Conservation (phyloP, 2,888 invertebrate species). For the Conops quadrifasciatus region DNA sequence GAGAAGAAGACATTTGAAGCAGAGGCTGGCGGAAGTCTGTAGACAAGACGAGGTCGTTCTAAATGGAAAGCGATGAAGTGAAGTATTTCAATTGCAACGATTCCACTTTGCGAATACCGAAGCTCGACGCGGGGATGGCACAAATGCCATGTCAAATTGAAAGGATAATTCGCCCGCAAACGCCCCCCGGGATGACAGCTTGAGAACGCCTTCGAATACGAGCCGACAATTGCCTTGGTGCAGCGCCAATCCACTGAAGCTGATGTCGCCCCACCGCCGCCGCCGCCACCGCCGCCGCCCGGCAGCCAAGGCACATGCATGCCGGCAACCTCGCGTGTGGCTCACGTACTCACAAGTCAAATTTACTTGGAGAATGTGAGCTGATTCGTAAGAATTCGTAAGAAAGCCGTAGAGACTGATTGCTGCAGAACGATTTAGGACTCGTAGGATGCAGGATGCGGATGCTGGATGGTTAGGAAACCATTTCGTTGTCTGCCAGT, state of each 20-base stretch:
- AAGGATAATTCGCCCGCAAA: conserved; percentile 65
- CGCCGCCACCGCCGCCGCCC: neutral
- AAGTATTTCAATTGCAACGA: conserved; percentile 30
- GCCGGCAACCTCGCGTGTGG: conserved; percentile 36
- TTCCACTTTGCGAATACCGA: neutral
- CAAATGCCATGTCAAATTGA: conserved; percentile 64
- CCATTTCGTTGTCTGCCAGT: neutral
- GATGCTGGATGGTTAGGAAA: neutral
- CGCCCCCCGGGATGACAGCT: conserved; percentile 55
- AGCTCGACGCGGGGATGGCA: conserved; percentile 41
- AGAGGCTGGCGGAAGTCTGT: neutral
- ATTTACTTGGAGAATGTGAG: conserved; percentile 49
- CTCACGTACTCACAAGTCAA: conserved; percentile 61
- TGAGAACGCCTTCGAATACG: conserved; percentile 58
- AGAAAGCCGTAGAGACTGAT: conserved; percentile 27
- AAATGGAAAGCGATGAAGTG: neutral
- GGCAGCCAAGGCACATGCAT: neutral
- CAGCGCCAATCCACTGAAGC: conserved; percentile 40
- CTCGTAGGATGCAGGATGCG: neutral
- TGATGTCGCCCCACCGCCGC: neutral
- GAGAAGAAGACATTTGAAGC: neutral
- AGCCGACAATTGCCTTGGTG: conserved; percentile 61
- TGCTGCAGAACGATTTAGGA: conserved; percentile 27
- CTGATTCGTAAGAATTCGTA: conserved; percentile 30
- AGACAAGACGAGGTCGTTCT: conserved; percentile 10